These are phyloP conservation scores for Ferrisia virgata DNA, from an alignment of 2,888 invertebrate genomes.

Conservation along the genomic window DNA sequence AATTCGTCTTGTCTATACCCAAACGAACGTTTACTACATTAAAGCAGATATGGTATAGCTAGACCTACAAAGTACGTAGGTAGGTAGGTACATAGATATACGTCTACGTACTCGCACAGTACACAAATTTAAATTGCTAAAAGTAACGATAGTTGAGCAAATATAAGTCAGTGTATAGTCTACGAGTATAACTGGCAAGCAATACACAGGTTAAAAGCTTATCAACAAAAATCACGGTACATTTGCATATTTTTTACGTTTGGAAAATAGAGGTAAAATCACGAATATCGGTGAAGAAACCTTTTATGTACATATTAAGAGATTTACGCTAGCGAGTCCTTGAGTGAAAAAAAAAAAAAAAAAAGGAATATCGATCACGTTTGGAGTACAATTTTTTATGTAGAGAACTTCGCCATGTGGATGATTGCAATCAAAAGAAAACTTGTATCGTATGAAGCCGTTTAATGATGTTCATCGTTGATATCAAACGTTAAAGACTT, in stretches of 20 bases:
- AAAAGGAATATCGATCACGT: not conserved
- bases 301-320: constrained; percentile 19
- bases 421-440: not conserved
- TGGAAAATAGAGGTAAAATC: constrained; percentile 1
- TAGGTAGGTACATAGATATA: not conserved
- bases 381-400: not conserved
- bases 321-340: not conserved
- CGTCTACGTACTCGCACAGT: not conserved
- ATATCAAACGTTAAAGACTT: not conserved
- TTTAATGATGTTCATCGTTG: not conserved
- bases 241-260: constrained; percentile 25
- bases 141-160: not conserved
- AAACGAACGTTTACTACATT: not conserved
- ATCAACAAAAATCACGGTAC: constrained; percentile 11
- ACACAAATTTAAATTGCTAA: not conserved
- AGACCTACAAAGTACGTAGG: too few relatives aligned
- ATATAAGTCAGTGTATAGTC: too few relatives aligned
- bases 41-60: too few relatives aligned
- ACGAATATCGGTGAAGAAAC: constrained; percentile 17
- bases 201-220: not conserved
- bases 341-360: not conserved
- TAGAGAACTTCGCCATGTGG: not conserved
- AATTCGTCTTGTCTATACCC: not conserved
- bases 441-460: not conserved
- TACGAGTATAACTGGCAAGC: too few relatives aligned